These are phyloP conservation scores for Tapirus terrestris DNA, from an alignment of 2,113 vertebrate species.

Conservation along the genomic window DNA sequence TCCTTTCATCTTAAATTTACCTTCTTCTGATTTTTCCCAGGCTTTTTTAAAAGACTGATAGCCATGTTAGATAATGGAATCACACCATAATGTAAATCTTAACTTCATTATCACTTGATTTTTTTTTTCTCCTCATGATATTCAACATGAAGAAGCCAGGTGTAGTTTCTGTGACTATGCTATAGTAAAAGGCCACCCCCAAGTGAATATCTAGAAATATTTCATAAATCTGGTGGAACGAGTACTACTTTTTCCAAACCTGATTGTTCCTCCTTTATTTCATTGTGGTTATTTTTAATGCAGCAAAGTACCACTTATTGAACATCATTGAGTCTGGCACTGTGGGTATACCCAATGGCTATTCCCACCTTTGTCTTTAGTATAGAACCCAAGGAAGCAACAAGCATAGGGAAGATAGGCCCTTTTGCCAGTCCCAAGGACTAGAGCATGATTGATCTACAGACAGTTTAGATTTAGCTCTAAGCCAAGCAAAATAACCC, in stretches of 20 bases:
- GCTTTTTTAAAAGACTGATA: not conserved
- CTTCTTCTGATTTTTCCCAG: not conserved
- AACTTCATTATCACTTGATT: not conserved
- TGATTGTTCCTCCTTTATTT: not conserved
- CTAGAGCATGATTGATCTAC: not conserved
- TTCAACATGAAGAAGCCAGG: not conserved
- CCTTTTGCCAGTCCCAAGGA: not conserved
- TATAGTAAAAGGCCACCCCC: not conserved
- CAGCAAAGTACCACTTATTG: not conserved
- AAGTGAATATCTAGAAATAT: not conserved
- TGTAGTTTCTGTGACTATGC: not conserved
- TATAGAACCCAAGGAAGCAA: not conserved
- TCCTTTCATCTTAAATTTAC: not conserved
- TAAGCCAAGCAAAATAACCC: not conserved
- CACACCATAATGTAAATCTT: not conserved
- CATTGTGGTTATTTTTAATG: not conserved
- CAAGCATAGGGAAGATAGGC: not conserved
- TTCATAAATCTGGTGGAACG: not conserved
- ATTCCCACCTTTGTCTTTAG: not conserved
- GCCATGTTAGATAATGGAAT: not conserved
- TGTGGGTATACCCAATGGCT: not conserved
- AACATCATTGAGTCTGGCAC: not conserved
- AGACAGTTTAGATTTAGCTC: not conserved
- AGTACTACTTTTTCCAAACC: not conserved
- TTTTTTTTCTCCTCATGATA: not conserved